Percentiles rank a stretch among this genome's conserved stretches.
Evolutionary conservation across 2,888 invertebrate species (phyloP).

Genomic region (Phragmatobia fuliginosa): DNA sequence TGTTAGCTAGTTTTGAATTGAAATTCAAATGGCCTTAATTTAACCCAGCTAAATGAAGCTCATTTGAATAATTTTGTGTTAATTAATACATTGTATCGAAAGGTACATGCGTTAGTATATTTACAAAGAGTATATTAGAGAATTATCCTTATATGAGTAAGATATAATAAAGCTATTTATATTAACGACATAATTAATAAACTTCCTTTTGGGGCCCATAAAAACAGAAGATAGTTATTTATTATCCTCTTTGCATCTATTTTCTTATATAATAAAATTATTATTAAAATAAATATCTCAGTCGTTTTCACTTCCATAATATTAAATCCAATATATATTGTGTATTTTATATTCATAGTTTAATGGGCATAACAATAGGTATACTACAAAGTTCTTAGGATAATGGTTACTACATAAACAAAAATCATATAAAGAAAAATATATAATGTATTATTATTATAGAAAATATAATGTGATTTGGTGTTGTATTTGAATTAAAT

Average conservation of each 20-base stretch:
- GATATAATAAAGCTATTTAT: constrained; percentile 65
- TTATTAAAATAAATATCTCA: constrained; percentile 63
- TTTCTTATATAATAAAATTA: constrained; percentile 72
- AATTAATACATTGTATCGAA: constrained; percentile 47
- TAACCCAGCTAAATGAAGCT: constrained; percentile 80
- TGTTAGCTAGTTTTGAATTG: constrained; percentile 35
- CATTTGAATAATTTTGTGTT: constrained; percentile 65
- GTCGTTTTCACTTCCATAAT: constrained; percentile 66
- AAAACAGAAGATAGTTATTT: constrained; percentile 58
- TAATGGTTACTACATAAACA: constrained; percentile 66
- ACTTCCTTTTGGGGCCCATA: constrained; percentile 74
- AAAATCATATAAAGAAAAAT: constrained; percentile 77
- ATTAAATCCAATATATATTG: constrained; percentile 50
- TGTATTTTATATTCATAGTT: constrained; percentile 47
- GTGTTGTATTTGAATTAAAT: constrained; percentile 86
- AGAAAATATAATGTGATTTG: constrained; percentile 87
- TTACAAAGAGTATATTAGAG: constrained; percentile 70
- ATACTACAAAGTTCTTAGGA: constrained; percentile 67
- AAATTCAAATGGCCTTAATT: constrained; percentile 75
- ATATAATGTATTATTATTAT: constrained; percentile 82
- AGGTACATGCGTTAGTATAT: constrained; percentile 59
- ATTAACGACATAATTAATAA: constrained; percentile 55
- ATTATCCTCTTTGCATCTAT: constrained; percentile 68
- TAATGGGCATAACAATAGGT: constrained; percentile 56
- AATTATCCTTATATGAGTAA: constrained; percentile 67